Evolutionary conservation across 2,888 invertebrate species (phyloP), one percentile per base, ranked within the genome.

Genomic region (Orchesellides sinensis): DNA sequence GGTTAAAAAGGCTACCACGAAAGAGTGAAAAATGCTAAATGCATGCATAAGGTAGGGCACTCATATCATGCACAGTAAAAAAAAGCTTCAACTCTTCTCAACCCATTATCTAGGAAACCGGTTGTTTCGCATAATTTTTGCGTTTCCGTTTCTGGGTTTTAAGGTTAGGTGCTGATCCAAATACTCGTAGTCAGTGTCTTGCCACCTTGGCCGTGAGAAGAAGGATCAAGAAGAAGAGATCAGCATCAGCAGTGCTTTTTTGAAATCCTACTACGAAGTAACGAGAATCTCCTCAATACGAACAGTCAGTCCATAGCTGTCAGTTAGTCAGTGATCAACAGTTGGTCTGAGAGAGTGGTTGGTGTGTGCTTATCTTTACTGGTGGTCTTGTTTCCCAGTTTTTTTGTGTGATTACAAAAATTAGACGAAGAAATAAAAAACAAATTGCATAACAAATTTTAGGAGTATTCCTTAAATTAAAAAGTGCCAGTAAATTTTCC

Each of bases 131-230:
- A 85, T 84, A 84, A 85, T 85, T 85, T 81, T 83, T 85, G 85
- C 85, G 85, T 85, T 85, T 85, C 84, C 84, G 85, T 85, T 85
- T 85, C 85, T 85, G 83, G 85, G 85, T 85, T 85, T 85, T 85
- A 85, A 85, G 85, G 85, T 85, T 85, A 85, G 85, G 79, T 84
- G 79, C 84, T 85, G 85, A 84, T 84, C 85, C 83, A 85, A 73
- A 84, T 85, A 83, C 70, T 79, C 75, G 54, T 74, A 85, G 83
- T 83, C 81, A 85, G 83, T 74, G 63, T 79, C 74, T 83, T 74
- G 70, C 47, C 83, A 78, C 78, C 83, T 78, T 78, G 61, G 77
- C 77, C 69, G 61, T 69, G 77, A 77, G 77, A 69, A 68, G 69
- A 45, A 49, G 61, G 19, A 61, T n/a, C 8, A 72, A 61, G 56